Conservation (phyloP, 2,797 vertebrate species). For the Oryzias sinensis region DNA sequence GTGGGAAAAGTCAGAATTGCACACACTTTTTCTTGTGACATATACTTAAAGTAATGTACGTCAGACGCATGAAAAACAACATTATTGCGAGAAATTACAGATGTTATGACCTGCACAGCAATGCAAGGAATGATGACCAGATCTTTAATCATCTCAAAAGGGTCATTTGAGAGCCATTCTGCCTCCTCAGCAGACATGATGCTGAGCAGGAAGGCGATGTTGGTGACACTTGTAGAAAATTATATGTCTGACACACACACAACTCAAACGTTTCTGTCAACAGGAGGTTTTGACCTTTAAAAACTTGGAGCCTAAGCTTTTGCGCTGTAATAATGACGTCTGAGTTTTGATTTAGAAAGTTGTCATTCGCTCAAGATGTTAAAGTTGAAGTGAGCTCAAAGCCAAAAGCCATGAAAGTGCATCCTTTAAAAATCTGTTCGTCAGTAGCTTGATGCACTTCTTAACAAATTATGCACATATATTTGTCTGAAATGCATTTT, state of each 20-base stretch:
- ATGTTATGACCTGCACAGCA: no score
- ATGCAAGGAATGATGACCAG: slow-evolving; percentile 16
- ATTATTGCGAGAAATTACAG: no score
- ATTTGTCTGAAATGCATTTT: no score
- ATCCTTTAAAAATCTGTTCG: no score
- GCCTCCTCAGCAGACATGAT: slow-evolving; percentile 38
- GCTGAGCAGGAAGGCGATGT: slow-evolving; percentile 35
- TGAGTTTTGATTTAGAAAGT: no score
- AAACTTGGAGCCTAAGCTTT: background rate
- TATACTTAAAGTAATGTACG: background rate
- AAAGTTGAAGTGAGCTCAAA: no score
- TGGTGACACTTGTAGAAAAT: slow-evolving; percentile 37
- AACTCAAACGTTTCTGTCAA: slow-evolving; percentile 12
- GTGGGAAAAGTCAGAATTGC: slow-evolving; percentile 14
- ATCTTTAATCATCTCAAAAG: slow-evolving; percentile 28
- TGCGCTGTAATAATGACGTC: background rate
- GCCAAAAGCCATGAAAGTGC: no score
- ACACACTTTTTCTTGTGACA: background rate
- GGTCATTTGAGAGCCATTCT: slow-evolving; percentile 11
- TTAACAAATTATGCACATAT: no score
- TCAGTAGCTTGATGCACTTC: no score
- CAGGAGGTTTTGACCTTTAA: slow-evolving; percentile 1
- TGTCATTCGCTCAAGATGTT: no score
- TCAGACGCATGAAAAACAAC: no score
- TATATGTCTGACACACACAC: slow-evolving; percentile 23